Conservation (phyloP, 2,797 vertebrate genomes). For the Lophius americanus region DNA sequence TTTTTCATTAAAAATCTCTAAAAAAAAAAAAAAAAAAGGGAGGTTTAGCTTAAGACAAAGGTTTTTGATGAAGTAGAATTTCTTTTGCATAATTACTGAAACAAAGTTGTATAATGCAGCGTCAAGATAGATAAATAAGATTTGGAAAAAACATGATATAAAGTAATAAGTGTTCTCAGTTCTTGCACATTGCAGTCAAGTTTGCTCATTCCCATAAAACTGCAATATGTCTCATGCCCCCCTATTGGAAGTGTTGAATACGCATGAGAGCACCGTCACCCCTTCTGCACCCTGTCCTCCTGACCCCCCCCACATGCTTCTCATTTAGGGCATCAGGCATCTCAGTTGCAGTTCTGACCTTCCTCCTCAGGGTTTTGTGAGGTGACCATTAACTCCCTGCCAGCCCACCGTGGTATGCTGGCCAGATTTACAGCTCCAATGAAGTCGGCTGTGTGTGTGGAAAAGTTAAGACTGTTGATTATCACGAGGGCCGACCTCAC, state of each 20-base stretch:
- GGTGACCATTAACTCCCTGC: conserved; percentile 80
- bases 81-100: too few species aligned
- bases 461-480: conserved; percentile 52
- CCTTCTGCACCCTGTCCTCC: conserved; percentile 45
- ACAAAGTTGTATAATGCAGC: too few species aligned
- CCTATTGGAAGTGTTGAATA: conserved; percentile 34
- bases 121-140: too few species aligned
- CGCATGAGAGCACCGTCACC: conserved; percentile 44
- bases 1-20: too few species aligned
- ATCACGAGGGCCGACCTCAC: conserved; percentile 59
- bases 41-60: too few species aligned
- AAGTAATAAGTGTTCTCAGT: background rate
- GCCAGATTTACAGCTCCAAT: conserved; percentile 74
- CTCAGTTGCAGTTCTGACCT: conserved; percentile 75
- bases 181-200: conserved; percentile 8
- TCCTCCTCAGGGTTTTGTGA: conserved; percentile 80
- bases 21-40: too few species aligned
- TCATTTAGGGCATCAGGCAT: conserved; percentile 80
- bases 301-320: conserved; percentile 74
- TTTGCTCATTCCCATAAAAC: conserved; percentile 22
- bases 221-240: conserved; percentile 25
- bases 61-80: too few species aligned
- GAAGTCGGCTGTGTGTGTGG: conserved; percentile 27
- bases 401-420: conserved; percentile 63
- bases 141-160: background rate